These are phyloP conservation scores for Melanostoma scalare DNA, from an alignment of 2,888 invertebrate genomes.

Conservation along the genomic window DNA sequence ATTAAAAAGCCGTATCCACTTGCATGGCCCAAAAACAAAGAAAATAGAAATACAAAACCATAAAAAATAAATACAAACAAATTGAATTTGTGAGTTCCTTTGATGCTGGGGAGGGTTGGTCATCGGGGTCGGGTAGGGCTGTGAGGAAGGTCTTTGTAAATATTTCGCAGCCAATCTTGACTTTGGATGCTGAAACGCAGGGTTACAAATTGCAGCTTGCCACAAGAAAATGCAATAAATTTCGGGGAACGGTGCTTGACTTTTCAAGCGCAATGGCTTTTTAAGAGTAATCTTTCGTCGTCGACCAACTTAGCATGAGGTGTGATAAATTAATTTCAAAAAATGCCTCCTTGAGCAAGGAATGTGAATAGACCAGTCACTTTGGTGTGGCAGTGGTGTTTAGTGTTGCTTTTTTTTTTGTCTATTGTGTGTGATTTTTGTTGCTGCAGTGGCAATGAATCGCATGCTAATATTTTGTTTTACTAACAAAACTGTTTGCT, in stretches of 20 bases:
- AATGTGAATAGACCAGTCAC: conserved; percentile 33
- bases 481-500: conserved; percentile 40
- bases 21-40: conserved; percentile 14
- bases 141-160: conserved; percentile 14
- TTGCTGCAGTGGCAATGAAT: conserved; percentile 8
- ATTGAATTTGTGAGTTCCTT: conserved; percentile 54
- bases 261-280: conserved; percentile 47
- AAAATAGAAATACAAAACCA: conserved; percentile 8
- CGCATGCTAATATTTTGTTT: conserved; percentile 48
- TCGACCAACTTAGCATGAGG: conserved; percentile 25
- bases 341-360: conserved; percentile 46
- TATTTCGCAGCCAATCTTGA: conserved; percentile 50
- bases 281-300: conserved; percentile 39
- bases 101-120: neutral
- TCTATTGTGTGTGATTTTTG: conserved; percentile 14
- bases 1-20: conserved; percentile 58
- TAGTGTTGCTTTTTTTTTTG: neutral
- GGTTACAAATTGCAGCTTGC: conserved; percentile 46
- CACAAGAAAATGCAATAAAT: conserved; percentile 54
- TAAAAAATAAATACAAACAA: conserved; percentile 61
- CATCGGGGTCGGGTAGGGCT: too few species aligned
- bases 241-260: neutral
- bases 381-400: conserved; percentile 11
- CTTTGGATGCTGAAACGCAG: conserved; percentile 35
- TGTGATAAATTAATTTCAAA: conserved; percentile 58